Base-by-base conservation (phyloP, 2,888 invertebrate species). In the Caradrina clavipalpis region DNA sequence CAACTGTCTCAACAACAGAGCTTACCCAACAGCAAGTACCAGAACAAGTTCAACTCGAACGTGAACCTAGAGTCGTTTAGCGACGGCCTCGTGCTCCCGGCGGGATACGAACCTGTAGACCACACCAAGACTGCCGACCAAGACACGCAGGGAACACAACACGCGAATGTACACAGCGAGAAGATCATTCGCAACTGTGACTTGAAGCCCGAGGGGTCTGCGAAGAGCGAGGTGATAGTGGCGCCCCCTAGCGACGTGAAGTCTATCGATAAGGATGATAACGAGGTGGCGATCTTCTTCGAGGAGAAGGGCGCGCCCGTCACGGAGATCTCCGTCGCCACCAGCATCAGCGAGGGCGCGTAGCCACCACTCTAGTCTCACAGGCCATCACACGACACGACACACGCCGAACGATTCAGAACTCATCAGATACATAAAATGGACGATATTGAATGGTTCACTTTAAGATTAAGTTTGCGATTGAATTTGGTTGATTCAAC, bases 241-340 rank as follows among this genome's bases (percentile, higher is more conserved):
- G 91, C 96, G 0, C 89, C 96, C 0, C 92, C 93, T 1, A 91
- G 86, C 49, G 86, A 86, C 0, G 2, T 47, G 11, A 81, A 87
- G 35, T 83, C 92, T 0, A 89, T 96, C 0, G 93, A 96, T 8
- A 88, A 96, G 7, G 96, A 96, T 63, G 96, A 97, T 42, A 96
- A 96, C 62, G 97, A 97, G 62, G 96, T 97, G 0, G 97, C 97
- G 0, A 90, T 97, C 42, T 97, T 96, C 85, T 97, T 97, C 81
- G 92, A 91, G 2, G 89, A 91, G 2, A 86, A 81, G 13, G 11
- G 49, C 31, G 95, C 92, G 22, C 90, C 93, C 0, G 94, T 96
- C 0, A 96, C 96, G 0, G 96, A 96, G 83, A 94, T 96, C 55
- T 95, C 96, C 0, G 93, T 96, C 5, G 94, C 95, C 0, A 95